Evolutionary conservation across 2,797 vertebrate genomes (phyloP), one percentile per base, ranked within the genome.

Genomic region (Smutsia gigantea): DNA sequence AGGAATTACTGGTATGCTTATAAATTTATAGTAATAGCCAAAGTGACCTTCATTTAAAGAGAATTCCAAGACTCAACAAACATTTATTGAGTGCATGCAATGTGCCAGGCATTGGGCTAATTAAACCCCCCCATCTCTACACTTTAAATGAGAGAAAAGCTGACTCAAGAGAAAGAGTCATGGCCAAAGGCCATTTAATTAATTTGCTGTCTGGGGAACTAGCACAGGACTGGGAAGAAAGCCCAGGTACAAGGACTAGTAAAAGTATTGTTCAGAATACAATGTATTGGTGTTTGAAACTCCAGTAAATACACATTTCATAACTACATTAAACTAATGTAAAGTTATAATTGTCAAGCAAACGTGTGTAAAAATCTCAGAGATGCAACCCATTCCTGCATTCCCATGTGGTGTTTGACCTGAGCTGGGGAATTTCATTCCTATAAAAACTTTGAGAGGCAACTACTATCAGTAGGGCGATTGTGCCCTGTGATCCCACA

Each of bases 101-200:
- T 86, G 95, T 87, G 89, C 94, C 87, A 96, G 68, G 93, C 83
- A 77, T 74, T 87, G 94, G 74, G 86, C 81, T 96, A 96, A 95
- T 96, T 81, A 93, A 92, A 64, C 83, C 9, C 84, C 39, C 51
- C 81, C 27, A 63, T 89, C 90, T 87, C 82, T 91, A 61, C 23
- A 82, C 83, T 94, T 84, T 78, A 88, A 95, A 82, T 6, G 94
- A 90, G 55, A 97, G 84, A 93, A 95, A 93, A 95, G 93, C 96
- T 97, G 97, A 98, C 95, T 97, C 86, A 75, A 66, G 63, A 68
- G 83, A 93, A 93, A 96, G 92, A 95, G 55, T 83, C 87, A 85
- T 88, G 88, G 95, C 97, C 96, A 97, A 97, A 93, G 94, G 89
- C 93, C 95, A 96, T 96, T 97, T 97, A 96, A 97, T 96, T 97